Evolutionary conservation across 1,140 invertebrate species (phyloP).

Genomic region (Bilobella aurantiaca): DNA sequence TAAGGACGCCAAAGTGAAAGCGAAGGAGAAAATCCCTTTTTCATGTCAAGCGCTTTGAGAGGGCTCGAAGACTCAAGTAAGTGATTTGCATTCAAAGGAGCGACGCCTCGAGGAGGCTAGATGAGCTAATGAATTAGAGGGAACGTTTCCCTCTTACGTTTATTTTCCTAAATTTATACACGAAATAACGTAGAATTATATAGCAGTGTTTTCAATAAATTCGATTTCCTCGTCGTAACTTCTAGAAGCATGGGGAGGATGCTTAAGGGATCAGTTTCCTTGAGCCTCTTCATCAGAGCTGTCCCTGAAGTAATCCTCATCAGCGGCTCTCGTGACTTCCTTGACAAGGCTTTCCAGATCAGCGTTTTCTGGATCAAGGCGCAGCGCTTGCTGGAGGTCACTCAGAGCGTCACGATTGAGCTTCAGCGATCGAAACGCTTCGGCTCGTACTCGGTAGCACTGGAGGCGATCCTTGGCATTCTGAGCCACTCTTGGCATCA

Average conservation of each 20-base stretch:
- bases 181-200: too few species aligned
- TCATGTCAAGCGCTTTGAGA: background rate
- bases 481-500: constrained; percentile 56
- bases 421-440: constrained; percentile 58
- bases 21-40: background rate
- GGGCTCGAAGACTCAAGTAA: background rate
- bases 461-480: constrained; percentile 59
- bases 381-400: constrained; percentile 61
- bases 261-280: too few species aligned
- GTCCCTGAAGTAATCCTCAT: too few species aligned
- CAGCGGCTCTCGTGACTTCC: too few species aligned
- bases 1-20: background rate
- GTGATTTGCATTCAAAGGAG: background rate
- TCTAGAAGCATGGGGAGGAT: too few species aligned
- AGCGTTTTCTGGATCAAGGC: constrained; percentile 45
- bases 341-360: too few species aligned
- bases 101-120: background rate
- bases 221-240: too few species aligned
- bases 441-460: constrained; percentile 58
- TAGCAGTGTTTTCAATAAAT: too few species aligned
- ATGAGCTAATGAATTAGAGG: too few species aligned
- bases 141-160: too few species aligned
- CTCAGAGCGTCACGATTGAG: constrained; percentile 58
- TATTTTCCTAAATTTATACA: too few species aligned
- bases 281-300: too few species aligned